These are phyloP conservation scores for Epizoanthus stellaris DNA, from an alignment of 92 coral and sea anemone species.

Conservation along the genomic window DNA sequence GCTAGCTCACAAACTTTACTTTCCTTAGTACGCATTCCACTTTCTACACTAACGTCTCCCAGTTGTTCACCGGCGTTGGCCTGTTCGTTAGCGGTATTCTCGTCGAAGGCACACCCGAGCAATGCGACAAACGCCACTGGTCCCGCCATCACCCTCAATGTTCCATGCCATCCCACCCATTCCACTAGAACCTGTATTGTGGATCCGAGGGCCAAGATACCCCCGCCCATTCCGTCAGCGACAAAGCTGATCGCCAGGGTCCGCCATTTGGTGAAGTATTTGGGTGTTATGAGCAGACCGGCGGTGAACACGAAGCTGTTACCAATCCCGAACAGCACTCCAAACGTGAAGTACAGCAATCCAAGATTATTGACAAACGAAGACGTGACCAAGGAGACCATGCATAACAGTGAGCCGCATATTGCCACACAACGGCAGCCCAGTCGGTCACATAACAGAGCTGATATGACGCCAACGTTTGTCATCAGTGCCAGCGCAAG, in stretches of 20 bases:
- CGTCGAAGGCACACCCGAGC: background rate
- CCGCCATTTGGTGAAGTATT: conserved; percentile 29
- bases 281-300: conserved; percentile 17
- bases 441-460: conserved; percentile 47
- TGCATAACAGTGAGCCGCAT: conserved; percentile 44
- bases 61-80: no score
- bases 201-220: conserved; percentile 20
- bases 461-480: conserved; percentile 41
- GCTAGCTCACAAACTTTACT: no score
- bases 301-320: conserved; percentile 38
- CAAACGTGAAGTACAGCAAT: conserved; percentile 51
- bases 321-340: conserved; percentile 56
- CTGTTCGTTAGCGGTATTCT: background rate
- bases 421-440: conserved; percentile 63
- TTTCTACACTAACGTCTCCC: no score
- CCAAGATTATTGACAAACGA: conserved; percentile 36
- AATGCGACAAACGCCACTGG: conserved; percentile 9
- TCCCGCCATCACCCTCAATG: conserved; percentile 12
- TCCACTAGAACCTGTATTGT: conserved; percentile 22
- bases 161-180: background rate
- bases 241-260: conserved; percentile 32
- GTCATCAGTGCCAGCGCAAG: conserved; percentile 57
- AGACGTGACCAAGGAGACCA: conserved; percentile 47
- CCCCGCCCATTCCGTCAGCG: conserved; percentile 27
- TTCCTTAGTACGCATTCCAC: no score